A percentile compares a stretch with the other conserved stretches of the same genome.
Conservation (phyloP, 1,140 invertebrate species). For the Drosophila azteca region DNA sequence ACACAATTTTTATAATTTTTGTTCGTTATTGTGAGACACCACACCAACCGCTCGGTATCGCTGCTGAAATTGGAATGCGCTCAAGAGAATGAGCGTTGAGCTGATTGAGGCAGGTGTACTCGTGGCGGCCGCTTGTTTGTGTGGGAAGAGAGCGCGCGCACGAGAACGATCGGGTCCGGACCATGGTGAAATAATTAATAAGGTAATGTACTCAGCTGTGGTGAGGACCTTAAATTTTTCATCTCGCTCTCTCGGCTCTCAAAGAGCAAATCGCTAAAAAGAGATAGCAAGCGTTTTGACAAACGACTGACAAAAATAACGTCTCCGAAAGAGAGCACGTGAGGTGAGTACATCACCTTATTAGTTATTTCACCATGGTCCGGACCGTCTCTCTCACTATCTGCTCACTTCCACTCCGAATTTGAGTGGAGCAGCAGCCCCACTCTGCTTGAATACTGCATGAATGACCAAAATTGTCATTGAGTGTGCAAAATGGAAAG, state of each 20-base stretch:
- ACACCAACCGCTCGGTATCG: conserved; percentile 79
- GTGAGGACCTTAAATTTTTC: too few species aligned
- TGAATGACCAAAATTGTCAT: conserved; percentile 58
- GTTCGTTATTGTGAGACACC: conserved; percentile 52
- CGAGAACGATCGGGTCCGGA: conserved; percentile 2
- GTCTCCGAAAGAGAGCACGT: too few species aligned
- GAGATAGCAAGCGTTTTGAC: too few species aligned
- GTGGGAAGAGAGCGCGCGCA: conserved; percentile 40
- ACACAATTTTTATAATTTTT: conserved; percentile 19
- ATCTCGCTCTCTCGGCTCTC: too few species aligned
- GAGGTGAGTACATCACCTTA: too few species aligned
- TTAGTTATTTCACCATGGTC: too few species aligned
- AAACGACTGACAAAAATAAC: too few species aligned
- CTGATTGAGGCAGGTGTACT: conserved; percentile 40
- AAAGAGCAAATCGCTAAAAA: too few species aligned
- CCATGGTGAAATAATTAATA: too few species aligned
- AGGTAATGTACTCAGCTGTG: too few species aligned
- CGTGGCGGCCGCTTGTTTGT: conserved; percentile 25
- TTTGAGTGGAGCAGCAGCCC: neutral
- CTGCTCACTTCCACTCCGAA: neutral
- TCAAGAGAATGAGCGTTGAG: conserved; percentile 26
- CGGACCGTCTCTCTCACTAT: neutral
- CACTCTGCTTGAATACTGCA: conserved; percentile 1
- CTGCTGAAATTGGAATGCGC: conserved; percentile 78
- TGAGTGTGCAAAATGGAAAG: conserved; percentile 46